These are phyloP conservation scores for Chironomus striatipennis DNA, from an alignment of 1,140 invertebrate species.

Conservation along the genomic window DNA sequence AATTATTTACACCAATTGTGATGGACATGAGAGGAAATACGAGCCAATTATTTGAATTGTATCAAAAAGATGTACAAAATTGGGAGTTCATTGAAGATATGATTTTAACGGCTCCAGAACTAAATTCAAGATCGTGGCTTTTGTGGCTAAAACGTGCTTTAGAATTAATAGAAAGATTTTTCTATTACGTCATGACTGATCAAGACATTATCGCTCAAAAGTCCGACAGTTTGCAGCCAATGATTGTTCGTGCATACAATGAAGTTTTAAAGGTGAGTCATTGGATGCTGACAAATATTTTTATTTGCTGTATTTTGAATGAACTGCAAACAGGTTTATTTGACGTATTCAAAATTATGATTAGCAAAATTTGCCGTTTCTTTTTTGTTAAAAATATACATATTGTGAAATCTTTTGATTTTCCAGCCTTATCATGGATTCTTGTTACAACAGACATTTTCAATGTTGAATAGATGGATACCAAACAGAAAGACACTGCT, in stretches of 20 bases:
- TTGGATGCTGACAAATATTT: too few species aligned
- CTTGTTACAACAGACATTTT: conserved; percentile 36
- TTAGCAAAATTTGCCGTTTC: neutral
- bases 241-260: conserved; percentile 37
- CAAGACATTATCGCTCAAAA: conserved; percentile 26
- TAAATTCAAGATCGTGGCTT: conserved; percentile 43
- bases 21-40: conserved; percentile 67
- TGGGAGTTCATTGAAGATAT: conserved; percentile 56
- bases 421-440: conserved; percentile 36
- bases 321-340: too few species aligned
- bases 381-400: neutral
- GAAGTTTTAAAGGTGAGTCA: conserved; percentile 32
- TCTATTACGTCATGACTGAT: conserved; percentile 38
- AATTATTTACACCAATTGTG: conserved; percentile 58
- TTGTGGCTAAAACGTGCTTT: conserved; percentile 37
- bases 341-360: too few species aligned
- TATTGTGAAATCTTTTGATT: neutral
- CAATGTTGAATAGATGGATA: conserved; percentile 38
- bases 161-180: conserved; percentile 37
- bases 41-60: conserved; percentile 53
- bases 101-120: conserved; percentile 47
- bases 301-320: too few species aligned
- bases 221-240: conserved; percentile 33
- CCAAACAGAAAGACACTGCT: conserved; percentile 35
- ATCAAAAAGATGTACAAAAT: conserved; percentile 43